Conservation (phyloP, 2,113 vertebrate genomes). For the Turdus rufiventris region DNA sequence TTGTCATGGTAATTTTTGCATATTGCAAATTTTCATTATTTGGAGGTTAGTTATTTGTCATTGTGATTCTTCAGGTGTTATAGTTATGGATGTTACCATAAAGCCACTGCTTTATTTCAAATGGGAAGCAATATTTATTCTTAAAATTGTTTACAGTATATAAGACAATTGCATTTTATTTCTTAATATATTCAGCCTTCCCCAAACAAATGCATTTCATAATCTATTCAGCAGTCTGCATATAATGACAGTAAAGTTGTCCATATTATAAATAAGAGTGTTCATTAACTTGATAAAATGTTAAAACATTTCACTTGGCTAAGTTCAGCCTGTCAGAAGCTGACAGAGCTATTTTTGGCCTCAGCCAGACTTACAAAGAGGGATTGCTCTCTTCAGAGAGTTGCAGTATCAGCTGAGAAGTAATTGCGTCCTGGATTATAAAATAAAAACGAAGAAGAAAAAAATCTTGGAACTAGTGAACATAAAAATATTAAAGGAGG, state of each 20-base stretch:
- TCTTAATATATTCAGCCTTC: background rate
- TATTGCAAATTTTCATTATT: background rate
- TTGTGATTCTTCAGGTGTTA: background rate
- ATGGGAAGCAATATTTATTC: background rate
- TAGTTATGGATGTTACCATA: background rate
- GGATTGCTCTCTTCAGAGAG: conserved; percentile 42
- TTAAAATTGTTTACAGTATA: background rate
- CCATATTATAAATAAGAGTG: conserved; percentile 56
- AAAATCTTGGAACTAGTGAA: background rate
- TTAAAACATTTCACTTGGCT: conserved; percentile 56
- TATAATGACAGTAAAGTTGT: conserved; percentile 46
- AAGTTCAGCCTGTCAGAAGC: conserved; percentile 58
- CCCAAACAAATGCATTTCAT: conserved; percentile 4
- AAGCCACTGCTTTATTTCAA: background rate
- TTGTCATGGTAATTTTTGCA: background rate
- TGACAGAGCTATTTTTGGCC: conserved; percentile 54
- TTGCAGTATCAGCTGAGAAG: conserved; percentile 46
- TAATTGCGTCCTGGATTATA: conserved; percentile 18
- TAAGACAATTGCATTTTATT: background rate
- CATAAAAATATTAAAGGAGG: background rate
- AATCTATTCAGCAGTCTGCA: conserved; percentile 9
- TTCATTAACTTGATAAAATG: conserved; percentile 63
- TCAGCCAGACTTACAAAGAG: conserved; percentile 11
- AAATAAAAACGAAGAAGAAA: background rate
- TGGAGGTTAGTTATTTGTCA: background rate